Percentiles rank a stretch among this genome's conserved stretches.
phyloP scores from a whole-genome alignment of 2,113 vertebrate species.

The Salvelinus sp. region DNA sequence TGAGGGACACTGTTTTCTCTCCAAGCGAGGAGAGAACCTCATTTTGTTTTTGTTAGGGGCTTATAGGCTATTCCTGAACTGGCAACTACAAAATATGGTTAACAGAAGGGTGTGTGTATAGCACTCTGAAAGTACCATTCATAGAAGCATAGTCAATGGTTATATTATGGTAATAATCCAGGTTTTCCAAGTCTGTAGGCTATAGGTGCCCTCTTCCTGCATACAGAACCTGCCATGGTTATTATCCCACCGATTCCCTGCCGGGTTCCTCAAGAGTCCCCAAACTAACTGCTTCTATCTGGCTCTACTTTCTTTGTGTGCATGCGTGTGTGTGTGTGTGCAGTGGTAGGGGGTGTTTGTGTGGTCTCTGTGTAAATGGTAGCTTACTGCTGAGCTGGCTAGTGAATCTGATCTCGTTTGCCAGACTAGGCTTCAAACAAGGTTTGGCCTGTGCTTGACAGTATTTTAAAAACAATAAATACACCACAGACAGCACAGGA shows the following conservation, averaged over 20 bases:
- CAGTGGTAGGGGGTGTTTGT: slow-evolving; percentile 26
- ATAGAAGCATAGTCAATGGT: no score
- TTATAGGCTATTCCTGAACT: no score
- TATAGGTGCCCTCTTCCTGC: background rate
- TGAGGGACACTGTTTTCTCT: no score
- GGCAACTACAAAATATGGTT: no score
- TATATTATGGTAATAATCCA: no score
- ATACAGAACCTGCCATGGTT: no score
- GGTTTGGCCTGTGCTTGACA: slow-evolving; percentile 63
- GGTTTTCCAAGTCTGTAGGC: background rate
- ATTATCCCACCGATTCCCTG: background rate
- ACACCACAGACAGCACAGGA: slow-evolving; percentile 8
- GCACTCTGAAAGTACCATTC: background rate
- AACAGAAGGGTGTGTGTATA: background rate
- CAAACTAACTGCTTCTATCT: no score
- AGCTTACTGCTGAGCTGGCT: slow-evolving; percentile 65
- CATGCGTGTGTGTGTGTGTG: slow-evolving; percentile 35
- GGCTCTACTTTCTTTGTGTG: background rate
- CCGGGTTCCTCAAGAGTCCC: background rate
- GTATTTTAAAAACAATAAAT: slow-evolving; percentile 55
- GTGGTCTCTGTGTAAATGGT: slow-evolving; percentile 61
- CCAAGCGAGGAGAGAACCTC: no score
- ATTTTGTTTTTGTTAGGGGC: no score
- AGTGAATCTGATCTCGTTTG: slow-evolving; percentile 60
- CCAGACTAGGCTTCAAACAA: slow-evolving; percentile 55